Percentiles rank a stretch among this genome's conserved stretches.
Conservation (phyloP, 2,113 vertebrate species). For the Nesogale talazaci region DNA sequence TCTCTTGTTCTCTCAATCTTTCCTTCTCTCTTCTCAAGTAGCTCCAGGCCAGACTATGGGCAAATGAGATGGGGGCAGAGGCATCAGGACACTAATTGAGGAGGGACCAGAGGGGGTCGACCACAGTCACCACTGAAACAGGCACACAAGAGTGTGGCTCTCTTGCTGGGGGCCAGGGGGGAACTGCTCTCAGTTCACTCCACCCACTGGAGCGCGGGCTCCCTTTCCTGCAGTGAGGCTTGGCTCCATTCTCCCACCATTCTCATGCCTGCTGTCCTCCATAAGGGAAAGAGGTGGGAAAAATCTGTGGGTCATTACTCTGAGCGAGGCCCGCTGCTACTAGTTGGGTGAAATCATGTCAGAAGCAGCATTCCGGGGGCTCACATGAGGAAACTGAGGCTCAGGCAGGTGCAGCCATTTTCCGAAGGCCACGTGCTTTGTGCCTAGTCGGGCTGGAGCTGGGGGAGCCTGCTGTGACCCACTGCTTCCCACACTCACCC, state of each 20-base stretch:
- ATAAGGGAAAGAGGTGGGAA: constrained; percentile 16
- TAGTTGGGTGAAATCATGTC: neutral
- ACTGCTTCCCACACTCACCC: neutral
- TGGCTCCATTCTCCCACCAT: too few species aligned
- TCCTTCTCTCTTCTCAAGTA: neutral
- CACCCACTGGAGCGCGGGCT: constrained; percentile 2
- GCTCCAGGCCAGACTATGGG: constrained; percentile 35
- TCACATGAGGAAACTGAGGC: constrained; percentile 34
- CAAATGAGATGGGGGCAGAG: neutral
- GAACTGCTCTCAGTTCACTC: neutral
- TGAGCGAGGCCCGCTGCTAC: constrained; percentile 1
- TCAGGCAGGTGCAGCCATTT: neutral
- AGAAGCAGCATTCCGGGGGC: neutral
- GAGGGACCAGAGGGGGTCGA: neutral
- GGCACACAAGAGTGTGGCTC: neutral
- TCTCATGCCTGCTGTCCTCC: neutral
- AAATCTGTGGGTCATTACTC: neutral
- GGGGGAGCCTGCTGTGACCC: neutral
- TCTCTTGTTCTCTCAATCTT: too few species aligned
- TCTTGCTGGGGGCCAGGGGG: neutral
- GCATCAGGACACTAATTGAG: constrained; percentile 19
- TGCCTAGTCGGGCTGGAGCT: neutral
- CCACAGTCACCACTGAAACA: constrained; percentile 1
- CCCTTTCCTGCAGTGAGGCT: neutral
- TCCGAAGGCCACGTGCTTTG: neutral